Conservation (phyloP, 2,113 vertebrate species). For the Gopherus flavomarginatus region DNA sequence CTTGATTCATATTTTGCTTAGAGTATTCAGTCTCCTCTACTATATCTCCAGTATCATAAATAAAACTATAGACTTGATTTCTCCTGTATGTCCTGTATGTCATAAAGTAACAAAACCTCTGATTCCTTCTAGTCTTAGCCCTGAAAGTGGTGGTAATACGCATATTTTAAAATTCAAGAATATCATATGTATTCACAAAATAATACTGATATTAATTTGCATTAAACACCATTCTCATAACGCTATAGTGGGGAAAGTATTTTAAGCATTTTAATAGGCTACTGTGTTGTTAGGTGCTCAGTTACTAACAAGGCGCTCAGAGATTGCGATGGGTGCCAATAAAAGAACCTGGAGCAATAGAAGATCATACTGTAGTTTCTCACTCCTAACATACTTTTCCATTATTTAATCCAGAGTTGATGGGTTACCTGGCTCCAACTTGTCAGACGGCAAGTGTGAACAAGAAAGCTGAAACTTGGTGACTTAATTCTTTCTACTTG, state of each 20-base stretch:
- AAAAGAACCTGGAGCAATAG: accelerated
- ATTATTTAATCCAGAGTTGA: neutral
- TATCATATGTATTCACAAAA: neutral
- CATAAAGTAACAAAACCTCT: neutral
- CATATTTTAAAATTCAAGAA: neutral
- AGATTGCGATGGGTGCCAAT: neutral
- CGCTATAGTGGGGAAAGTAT: neutral
- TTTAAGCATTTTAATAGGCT: neutral
- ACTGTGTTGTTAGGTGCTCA: accelerated
- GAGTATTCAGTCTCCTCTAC: neutral
- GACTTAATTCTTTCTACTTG: neutral
- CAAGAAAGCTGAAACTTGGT: neutral
- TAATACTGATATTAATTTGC: neutral
- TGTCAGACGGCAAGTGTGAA: neutral
- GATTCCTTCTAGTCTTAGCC: neutral
- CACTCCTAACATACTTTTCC: neutral
- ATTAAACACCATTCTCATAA: neutral
- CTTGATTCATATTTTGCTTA: neutral
- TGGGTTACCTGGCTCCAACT: neutral
- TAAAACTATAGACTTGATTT: neutral
- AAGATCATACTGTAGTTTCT: neutral
- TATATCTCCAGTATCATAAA: neutral
- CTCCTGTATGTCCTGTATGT: neutral
- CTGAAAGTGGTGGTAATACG: accelerated
- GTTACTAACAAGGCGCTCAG: neutral